These are phyloP conservation scores for Oligia strigilis DNA, from an alignment of 2,888 invertebrate genomes.

Conservation along the genomic window DNA sequence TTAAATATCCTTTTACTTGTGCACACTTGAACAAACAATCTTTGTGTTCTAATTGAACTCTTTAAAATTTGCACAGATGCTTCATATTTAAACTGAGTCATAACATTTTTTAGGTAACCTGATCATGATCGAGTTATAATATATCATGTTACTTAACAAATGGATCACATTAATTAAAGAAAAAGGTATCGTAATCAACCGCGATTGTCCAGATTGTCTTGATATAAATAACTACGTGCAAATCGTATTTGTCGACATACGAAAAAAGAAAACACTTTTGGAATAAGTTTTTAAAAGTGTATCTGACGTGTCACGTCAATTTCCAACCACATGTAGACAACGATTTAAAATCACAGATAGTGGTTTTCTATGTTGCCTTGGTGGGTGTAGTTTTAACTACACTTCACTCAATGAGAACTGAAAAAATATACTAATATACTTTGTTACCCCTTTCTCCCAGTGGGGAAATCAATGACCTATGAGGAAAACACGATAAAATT, in stretches of 20 bases:
- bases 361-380: background rate
- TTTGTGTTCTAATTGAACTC: background rate
- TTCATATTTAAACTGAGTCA: background rate
- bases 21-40: slow-evolving; percentile 27
- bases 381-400: background rate
- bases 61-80: slow-evolving; percentile 1
- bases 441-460: too few species aligned
- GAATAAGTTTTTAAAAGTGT: background rate
- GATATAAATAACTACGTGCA: slow-evolving; percentile 36
- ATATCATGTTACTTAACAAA: background rate
- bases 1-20: background rate
- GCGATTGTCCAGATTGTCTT: slow-evolving; percentile 8
- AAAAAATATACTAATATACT: background rate
- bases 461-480: background rate
- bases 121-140: slow-evolving; percentile 11
- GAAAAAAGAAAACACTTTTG: background rate
- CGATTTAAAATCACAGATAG: background rate
- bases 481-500: background rate
- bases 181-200: slow-evolving; percentile 14
- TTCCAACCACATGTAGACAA: background rate
- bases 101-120: background rate
- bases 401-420: background rate
- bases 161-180: background rate
- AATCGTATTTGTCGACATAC: slow-evolving; percentile 17
- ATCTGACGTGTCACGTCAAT: slow-evolving; percentile 1